A percentile compares a stretch with the other conserved stretches of the same genome.
Evolutionary conservation across 2,888 invertebrate species (phyloP).

Genomic region (Lasioglossum vierecki): DNA sequence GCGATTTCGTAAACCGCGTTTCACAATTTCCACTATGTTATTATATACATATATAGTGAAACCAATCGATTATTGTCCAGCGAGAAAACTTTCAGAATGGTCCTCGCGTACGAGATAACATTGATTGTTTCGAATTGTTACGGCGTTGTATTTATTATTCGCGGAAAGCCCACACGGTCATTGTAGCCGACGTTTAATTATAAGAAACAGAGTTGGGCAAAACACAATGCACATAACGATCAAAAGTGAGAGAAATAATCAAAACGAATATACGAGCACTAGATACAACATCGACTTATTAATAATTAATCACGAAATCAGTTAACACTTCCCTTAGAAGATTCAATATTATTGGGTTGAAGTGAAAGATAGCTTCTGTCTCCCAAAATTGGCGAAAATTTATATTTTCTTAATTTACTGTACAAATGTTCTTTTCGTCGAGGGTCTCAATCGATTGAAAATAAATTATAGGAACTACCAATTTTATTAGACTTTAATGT

Average conservation of each 20-base stretch:
- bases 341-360: too few relatives aligned
- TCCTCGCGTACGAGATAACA: constrained; percentile 17
- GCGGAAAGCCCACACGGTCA: constrained; percentile 1
- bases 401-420: neutral
- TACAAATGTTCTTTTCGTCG: neutral
- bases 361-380: too few relatives aligned
- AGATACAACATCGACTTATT: neutral
- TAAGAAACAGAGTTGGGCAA: constrained; percentile 13
- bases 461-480: neutral
- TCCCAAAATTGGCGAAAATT: too few relatives aligned
- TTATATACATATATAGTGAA: neutral
- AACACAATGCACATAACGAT: neutral
- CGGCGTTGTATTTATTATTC: constrained; percentile 36
- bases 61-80: neutral
- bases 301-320: neutral
- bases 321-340: neutral
- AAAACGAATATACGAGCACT: neutral
- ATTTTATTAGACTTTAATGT: neutral
- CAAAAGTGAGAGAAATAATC: neutral
- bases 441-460: neutral
- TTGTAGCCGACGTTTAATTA: neutral
- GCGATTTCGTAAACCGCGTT: neutral
- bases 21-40: constrained; percentile 5
- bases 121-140: constrained; percentile 54
- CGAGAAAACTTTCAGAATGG: constrained; percentile 20